Evolutionary conservation across 2,797 vertebrate genomes (phyloP), one percentile per base, ranked within the genome.

Genomic region (Coregonus ussuriensis): DNA sequence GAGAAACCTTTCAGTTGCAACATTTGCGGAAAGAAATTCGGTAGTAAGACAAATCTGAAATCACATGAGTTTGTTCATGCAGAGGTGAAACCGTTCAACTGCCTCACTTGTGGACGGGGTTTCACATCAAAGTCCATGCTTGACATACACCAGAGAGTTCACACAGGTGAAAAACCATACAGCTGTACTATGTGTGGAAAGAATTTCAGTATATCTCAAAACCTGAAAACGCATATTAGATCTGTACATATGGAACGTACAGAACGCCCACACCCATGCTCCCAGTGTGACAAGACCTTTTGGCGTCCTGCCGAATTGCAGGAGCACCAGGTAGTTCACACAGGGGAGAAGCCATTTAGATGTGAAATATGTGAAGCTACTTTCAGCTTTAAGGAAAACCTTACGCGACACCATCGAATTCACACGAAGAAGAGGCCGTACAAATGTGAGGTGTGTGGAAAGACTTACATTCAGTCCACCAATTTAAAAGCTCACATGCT

Each of bases 231-330:
- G 54, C 54, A 56, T 21, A 56, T 56, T n/a, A 74, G 82, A 56
- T 72, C 78, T 75, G 74, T 75, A 9, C 92, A 92, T 54, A 84
- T 84, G 69, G 53, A 54, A 18, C 53, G 53, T 11, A 82, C 86
- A 68, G 86, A 89, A 74, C 89, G 91, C 73, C 88, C 85, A 7
- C 82, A 84, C 77, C 92, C 93, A 0, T 95, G 94, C 78, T 88
- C 91, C 35, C 89, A 91, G 67, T 95, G 95, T 77, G 90, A 88
- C 53, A 53, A 90, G 84, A 65, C 91, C 86, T 6, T 95, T 95
- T 78, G 81, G 0, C 84, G 88, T 0, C 89, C 92, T 81, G 88
- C 85, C n/a, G 80, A 86, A 41, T 87, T 93, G 7, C 69, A 72
- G 68, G 82, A 81, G 59, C 91, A 93, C 77, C 88, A 90, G n/a